A percentile compares a stretch with the other conserved stretches of the same genome.
These are phyloP conservation scores for Rhinella marina DNA, from an alignment of 2,797 vertebrate species.

Conservation along the genomic window DNA sequence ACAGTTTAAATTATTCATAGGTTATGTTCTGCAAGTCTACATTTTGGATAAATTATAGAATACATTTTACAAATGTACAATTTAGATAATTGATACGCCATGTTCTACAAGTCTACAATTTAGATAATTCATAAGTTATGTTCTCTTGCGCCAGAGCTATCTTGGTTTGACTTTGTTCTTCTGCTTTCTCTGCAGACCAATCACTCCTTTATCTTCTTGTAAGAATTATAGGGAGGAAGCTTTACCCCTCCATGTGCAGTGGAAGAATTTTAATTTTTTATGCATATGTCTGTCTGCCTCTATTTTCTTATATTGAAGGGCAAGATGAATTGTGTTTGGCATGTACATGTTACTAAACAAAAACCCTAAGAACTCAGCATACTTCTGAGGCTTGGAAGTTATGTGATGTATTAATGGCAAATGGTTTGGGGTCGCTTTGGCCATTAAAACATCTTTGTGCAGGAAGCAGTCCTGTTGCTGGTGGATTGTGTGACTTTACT, in stretches of 20 bases:
- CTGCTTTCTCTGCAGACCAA: slow-evolving; percentile 47
- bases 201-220: slow-evolving; percentile 50
- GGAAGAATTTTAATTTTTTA: slow-evolving; percentile 63
- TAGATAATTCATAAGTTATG: slow-evolving; percentile 56
- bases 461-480: neutral
- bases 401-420: neutral
- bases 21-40: slow-evolving; percentile 27
- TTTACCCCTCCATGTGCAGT: slow-evolving; percentile 60
- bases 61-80: slow-evolving; percentile 49
- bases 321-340: neutral
- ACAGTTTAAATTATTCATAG: slow-evolving; percentile 37
- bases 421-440: neutral
- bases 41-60: slow-evolving; percentile 42
- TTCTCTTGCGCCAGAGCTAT: slow-evolving; percentile 20
- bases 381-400: slow-evolving; percentile 17
- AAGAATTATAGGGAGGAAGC: slow-evolving; percentile 40
- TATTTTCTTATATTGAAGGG: slow-evolving; percentile 45
- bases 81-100: slow-evolving; percentile 55
- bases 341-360: slow-evolving; percentile 28
- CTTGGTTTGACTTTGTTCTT: slow-evolving; percentile 44
- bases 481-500: neutral
- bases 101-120: slow-evolving; percentile 46
- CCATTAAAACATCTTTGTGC: neutral
- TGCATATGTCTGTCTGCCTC: slow-evolving; percentile 19
- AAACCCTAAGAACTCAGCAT: neutral